A percentile compares a stretch with the other conserved stretches of the same genome.
Evolutionary conservation across 2,113 vertebrate genomes (phyloP).

Genomic region (Atrichornis clamosus): DNA sequence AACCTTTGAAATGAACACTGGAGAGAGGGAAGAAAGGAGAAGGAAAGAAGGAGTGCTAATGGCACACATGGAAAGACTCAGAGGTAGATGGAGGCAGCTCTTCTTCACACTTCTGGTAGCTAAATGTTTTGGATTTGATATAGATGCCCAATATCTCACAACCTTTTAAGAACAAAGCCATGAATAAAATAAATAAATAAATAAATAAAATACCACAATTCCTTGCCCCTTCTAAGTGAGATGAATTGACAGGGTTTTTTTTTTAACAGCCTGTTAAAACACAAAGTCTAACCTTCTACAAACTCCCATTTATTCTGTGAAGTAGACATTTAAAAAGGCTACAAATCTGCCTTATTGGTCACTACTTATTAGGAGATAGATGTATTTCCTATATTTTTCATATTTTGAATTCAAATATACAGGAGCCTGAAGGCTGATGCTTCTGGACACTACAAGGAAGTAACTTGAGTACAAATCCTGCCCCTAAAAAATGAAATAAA

Average conservation of each 20-base stretch:
- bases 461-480: not conserved
- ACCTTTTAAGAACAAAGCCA: not conserved
- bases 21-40: not conserved
- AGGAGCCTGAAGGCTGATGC: not conserved
- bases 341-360: not conserved
- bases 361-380: not conserved
- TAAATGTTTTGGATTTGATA: not conserved
- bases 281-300: not conserved
- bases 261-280: not conserved
- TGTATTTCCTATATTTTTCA: not conserved
- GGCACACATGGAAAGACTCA: not conserved
- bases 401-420: not conserved
- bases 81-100: not conserved
- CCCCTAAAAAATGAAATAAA: not conserved
- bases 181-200: not conserved
- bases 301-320: not conserved
- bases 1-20: not conserved
- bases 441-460: not conserved
- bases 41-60: not conserved
- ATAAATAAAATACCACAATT: not conserved
- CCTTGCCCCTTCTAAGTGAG: not conserved
- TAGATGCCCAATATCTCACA: not conserved
- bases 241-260: not conserved
- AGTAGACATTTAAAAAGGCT: not conserved
- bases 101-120: not conserved